Base-by-base conservation (phyloP, 2,888 invertebrate species). In the Zygogramma bicolorata region DNA sequence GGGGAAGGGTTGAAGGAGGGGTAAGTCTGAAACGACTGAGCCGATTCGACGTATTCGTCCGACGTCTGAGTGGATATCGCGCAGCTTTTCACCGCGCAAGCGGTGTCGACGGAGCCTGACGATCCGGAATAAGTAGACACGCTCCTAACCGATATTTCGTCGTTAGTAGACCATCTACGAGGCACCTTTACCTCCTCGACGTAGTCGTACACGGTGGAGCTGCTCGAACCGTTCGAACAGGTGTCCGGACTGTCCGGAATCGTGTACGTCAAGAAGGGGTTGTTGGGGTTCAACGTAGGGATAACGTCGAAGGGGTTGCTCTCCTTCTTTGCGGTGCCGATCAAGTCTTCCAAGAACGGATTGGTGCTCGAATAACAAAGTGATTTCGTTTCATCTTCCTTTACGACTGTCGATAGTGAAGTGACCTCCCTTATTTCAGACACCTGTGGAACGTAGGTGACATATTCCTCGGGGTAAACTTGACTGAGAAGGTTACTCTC, bases 261-360 rank as follows among this genome's bases (percentile, higher is more conserved):
- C 1, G 27, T 7, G 38, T 58, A 71, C 0, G 57, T 25, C 31
- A 76, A 27, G 18, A 76, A 76, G 1, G 76, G 76, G 40, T 76
- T 76, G 15, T 66, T 73, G 8, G 62, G 65, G 25, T 69, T 67
- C 20, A 74, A 34, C 18, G 38, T 75, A 1, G 15, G 65, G 60
- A 31, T 13, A 10, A 18, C 29, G 10, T 58, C 18, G 40, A 20
- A 25, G 13, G 2, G 10, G 10, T 20, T 2, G 8, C 4, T 22
- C 8, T 5, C n/a, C 5, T 63, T 31, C 1, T 40, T 49, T 0
- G 31, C 15, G 20, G 4, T 20, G 1, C 38, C 60, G 1, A 31
- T 13, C 20, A 68, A 22, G 58, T 66, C 58, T n/a, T 20, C 18
- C n/a, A 74, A 34, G 46, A 74, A 74, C 4, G 74, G 74, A 71